Evolutionary conservation across 1,140 invertebrate genomes (phyloP), one percentile per base, ranked within the genome.

Genomic region (Drosophila triauraria): DNA sequence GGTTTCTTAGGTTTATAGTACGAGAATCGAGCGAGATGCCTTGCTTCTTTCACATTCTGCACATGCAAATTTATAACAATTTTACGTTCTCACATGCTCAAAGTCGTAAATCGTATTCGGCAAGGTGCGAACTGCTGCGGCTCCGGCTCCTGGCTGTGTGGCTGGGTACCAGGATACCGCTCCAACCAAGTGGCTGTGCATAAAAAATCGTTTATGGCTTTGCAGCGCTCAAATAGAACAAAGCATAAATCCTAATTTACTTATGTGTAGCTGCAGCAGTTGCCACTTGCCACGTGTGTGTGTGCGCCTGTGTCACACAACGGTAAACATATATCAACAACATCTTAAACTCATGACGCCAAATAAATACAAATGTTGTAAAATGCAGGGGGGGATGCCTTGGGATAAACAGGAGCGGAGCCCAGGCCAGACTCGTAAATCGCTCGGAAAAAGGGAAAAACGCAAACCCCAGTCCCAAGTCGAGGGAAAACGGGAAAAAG

Each of bases 171-270:
- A 38, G 50, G 30, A 43, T 62, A 42, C 48, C 42, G 46, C 54
- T 50, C 71, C 42, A 51, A 75, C 76, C 83, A 88, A 88, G 83
- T 84, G 85, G 71, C 72, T 88, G 84, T 88, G 84, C 84, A 88
- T 88, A 88, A 90, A 91, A 91, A 91, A 91, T 80, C 88, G 88
- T 91, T 91, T 91, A 91, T 91, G 84, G 85, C 88, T 91, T 82
- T 91, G 78, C 85, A 91, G 80, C 90, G 85, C 85, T 91, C 91
- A 91, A 88, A 91, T 85, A 91, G 83, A 88, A 90, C 84, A 88
- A 88, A 91, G 82, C 90, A 91, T 91, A 91, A 91, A 91, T 91
- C 88, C 88, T 91, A 91, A 91, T 91, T 91, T 91, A 90, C 86
- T 90, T 91, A 91, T 79, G 80, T 82, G 78, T 78, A 75, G 76